Percentiles rank a stretch among this genome's conserved stretches.
These are phyloP conservation scores for Hirtodrosophila cameraria DNA, from an alignment of 2,888 invertebrate species.

Conservation along the genomic window DNA sequence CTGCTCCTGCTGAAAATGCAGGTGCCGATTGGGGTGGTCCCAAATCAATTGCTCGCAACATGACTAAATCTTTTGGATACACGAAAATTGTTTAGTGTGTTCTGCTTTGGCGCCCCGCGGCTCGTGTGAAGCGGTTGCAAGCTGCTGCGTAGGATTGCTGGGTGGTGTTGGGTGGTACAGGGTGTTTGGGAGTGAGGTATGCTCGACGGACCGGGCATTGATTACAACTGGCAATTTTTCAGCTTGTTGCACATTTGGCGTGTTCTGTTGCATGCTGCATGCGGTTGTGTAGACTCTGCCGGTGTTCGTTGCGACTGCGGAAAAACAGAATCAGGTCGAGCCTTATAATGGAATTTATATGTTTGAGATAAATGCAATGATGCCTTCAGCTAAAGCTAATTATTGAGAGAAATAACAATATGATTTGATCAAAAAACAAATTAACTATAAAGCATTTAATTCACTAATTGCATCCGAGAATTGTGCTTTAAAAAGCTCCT, in stretches of 20 bases:
- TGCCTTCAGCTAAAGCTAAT: too few species aligned
- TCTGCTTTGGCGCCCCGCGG: constrained; percentile 45
- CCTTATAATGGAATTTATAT: too few species aligned
- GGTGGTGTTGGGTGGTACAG: not conserved
- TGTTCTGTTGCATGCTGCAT: constrained; percentile 45
- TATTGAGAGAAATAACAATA: too few species aligned
- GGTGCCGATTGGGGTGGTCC: constrained; percentile 22
- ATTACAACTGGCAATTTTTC: constrained; percentile 69
- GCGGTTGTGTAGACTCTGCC: not conserved
- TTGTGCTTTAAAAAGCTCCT: too few species aligned
- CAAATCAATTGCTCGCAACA: constrained; percentile 71
- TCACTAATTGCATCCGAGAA: too few species aligned
- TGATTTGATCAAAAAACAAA: too few species aligned
- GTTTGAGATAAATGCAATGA: too few species aligned
- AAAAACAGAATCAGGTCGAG: too few species aligned
- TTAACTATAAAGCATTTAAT: too few species aligned
- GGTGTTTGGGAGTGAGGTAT: not conserved
- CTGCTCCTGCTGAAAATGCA: constrained; percentile 1
- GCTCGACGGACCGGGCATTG: constrained; percentile 56
- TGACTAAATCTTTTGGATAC: constrained; percentile 67
- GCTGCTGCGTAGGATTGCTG: too few species aligned
- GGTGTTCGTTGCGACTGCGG: not conserved
- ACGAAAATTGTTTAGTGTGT: constrained; percentile 66
- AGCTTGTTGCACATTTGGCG: constrained; percentile 66
- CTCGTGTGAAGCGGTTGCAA: constrained; percentile 3